Evolutionary conservation across 1,140 invertebrate species (phyloP).

Genomic region (Pseudachorutes palmiensis): DNA sequence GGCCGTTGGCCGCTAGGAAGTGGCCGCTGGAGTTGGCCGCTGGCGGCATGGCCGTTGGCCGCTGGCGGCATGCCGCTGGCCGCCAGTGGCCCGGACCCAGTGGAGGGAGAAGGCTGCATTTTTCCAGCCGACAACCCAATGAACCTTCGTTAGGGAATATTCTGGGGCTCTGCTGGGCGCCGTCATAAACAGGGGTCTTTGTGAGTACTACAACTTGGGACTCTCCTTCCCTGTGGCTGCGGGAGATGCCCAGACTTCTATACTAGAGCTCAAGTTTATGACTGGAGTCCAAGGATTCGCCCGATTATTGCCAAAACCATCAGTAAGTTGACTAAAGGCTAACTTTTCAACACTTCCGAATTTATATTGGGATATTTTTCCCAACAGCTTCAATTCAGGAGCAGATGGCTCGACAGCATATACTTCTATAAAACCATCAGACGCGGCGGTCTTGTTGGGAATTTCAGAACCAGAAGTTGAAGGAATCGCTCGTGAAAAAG

Average conservation of each 20-base stretch:
- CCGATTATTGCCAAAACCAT: background rate
- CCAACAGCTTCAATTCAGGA: slow-evolving; percentile 43
- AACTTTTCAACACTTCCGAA: background rate
- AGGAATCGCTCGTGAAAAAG: slow-evolving; percentile 48
- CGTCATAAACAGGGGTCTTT: too few species aligned
- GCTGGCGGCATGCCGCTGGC: too few species aligned
- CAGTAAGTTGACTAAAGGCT: slow-evolving; percentile 44
- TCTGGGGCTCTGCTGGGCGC: too few species aligned
- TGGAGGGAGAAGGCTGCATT: too few species aligned
- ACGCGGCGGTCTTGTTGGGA: slow-evolving; percentile 45
- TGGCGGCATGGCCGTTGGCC: too few species aligned
- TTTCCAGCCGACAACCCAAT: too few species aligned
- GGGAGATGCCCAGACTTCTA: slow-evolving; percentile 71
- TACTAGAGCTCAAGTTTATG: slow-evolving; percentile 48
- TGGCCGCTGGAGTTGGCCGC: too few species aligned
- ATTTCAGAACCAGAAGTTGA: slow-evolving; percentile 50
- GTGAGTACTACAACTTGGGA: slow-evolving; percentile 70
- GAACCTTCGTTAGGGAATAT: too few species aligned
- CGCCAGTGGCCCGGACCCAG: too few species aligned
- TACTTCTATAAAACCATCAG: slow-evolving; percentile 64
- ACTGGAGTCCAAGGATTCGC: slow-evolving; percentile 67
- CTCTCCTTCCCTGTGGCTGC: slow-evolving; percentile 73
- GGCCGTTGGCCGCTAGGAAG: slow-evolving; percentile 64
- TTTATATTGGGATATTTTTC: background rate
- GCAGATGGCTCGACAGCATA: slow-evolving; percentile 66